phyloP scores from a whole-genome alignment of 2,113 vertebrate species.

The Leptocoma aspasia region DNA sequence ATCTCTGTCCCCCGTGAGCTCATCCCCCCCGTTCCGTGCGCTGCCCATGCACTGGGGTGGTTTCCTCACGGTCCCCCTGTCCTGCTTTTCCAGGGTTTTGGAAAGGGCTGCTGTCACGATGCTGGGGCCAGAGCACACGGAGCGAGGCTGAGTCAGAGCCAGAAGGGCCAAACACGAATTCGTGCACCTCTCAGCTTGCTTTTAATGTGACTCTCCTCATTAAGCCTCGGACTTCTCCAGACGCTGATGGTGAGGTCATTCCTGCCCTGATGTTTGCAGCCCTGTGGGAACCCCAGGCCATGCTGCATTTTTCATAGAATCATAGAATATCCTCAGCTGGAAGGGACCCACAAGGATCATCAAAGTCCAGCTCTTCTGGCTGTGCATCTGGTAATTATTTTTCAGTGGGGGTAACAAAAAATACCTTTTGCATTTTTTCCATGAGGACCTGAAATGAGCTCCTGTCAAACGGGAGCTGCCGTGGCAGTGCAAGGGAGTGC shows the following conservation, averaged over 20 bases:
- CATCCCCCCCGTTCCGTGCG: rapidly evolving
- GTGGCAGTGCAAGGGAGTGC: background rate
- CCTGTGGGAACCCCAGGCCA: background rate
- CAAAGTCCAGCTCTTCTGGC: background rate
- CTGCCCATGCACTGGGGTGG: background rate
- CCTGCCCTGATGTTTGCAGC: background rate
- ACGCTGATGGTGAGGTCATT: background rate
- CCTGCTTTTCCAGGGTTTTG: background rate
- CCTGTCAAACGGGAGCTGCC: background rate
- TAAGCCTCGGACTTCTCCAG: background rate
- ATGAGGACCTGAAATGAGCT: rapidly evolving
- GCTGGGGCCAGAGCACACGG: background rate
- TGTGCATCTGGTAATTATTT: background rate
- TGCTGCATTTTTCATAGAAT: rapidly evolving
- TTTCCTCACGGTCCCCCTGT: rapidly evolving
- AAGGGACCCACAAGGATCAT: background rate
- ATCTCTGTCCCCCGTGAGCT: background rate
- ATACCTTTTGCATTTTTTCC: rapidly evolving
- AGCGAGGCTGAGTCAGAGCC: background rate
- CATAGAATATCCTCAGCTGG: too few species aligned
- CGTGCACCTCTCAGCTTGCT: background rate
- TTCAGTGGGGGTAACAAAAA: background rate
- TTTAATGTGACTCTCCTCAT: background rate
- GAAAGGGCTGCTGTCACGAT: rapidly evolving
- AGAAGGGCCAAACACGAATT: background rate